A percentile compares a stretch with the other conserved stretches of the same genome.
phyloP scores from a whole-genome alignment of 2,888 invertebrate genomes.

The Hydrotaea diabolus region DNA sequence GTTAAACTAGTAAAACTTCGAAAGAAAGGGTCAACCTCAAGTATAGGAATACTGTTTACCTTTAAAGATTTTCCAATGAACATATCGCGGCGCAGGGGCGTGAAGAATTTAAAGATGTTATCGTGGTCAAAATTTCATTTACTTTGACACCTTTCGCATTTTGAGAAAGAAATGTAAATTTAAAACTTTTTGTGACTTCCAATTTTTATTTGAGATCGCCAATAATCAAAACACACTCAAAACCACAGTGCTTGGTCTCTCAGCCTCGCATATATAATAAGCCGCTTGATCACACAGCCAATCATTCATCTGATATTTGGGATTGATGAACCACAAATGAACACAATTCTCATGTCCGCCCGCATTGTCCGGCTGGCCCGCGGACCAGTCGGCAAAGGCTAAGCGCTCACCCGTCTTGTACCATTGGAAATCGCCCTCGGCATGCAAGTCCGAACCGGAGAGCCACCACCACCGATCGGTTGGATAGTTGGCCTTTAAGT shows the following conservation, averaged over 20 bases:
- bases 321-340: slow-evolving; percentile 69
- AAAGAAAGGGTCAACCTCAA: too few species aligned
- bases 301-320: slow-evolving; percentile 72
- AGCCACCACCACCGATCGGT: slow-evolving; percentile 73
- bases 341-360: slow-evolving; percentile 74
- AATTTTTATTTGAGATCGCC: too few species aligned
- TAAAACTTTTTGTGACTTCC: too few species aligned
- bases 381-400: slow-evolving; percentile 73
- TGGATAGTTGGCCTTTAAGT: slow-evolving; percentile 70
- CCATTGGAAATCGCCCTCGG: slow-evolving; percentile 74
- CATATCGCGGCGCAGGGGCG: too few species aligned
- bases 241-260: slow-evolving; percentile 57
- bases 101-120: too few species aligned
- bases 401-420: slow-evolving; percentile 73
- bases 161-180: too few species aligned
- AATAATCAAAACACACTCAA: slow-evolving; percentile 43
- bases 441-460: slow-evolving; percentile 74
- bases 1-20: too few species aligned
- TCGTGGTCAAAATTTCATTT: too few species aligned
- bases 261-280: slow-evolving; percentile 73
- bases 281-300: slow-evolving; percentile 72
- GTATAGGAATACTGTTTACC: too few species aligned
- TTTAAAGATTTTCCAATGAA: too few species aligned
- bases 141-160: too few species aligned
- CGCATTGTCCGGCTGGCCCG: slow-evolving; percentile 72